These are phyloP conservation scores for Chrysomallon squamiferum DNA, from an alignment of 1,140 invertebrate genomes.

Conservation along the genomic window DNA sequence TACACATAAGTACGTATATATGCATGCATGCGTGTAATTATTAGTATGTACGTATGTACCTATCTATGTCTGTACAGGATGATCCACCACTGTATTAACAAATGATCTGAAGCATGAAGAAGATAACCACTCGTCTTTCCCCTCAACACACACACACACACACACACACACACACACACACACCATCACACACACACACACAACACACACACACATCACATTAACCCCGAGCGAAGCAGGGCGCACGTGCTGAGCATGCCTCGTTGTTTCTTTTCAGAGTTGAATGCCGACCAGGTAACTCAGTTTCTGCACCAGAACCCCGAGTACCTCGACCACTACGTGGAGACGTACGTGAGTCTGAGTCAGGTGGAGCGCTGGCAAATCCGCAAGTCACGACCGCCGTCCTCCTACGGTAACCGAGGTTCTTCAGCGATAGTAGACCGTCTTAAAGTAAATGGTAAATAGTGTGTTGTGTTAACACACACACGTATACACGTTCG, in stretches of 20 bases:
- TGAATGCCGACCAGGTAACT: constrained; percentile 46
- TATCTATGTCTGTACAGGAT: no score
- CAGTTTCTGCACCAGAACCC: constrained; percentile 67
- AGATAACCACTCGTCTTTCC: no score
- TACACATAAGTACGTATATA: no score
- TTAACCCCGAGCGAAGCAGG: no score
- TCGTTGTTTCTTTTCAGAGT: constrained; percentile 31
- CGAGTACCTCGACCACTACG: constrained; percentile 68
- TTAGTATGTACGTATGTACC: no score
- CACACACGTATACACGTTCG: background rate
- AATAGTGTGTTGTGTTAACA: background rate
- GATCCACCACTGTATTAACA: no score
- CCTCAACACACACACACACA: background rate
- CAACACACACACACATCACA: background rate
- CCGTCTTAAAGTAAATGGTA: background rate
- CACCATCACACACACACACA: background rate
- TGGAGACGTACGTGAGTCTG: constrained; percentile 68
- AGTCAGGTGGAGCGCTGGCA: constrained; percentile 71
- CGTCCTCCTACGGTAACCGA: constrained; percentile 56
- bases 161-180: background rate
- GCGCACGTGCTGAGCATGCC: background rate
- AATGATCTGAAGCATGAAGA: no score
- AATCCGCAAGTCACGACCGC: constrained; percentile 66
- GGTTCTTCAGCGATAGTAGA: constrained; percentile 17
- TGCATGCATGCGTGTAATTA: no score